Base-by-base conservation (phyloP, 2,113 vertebrate species). In the Castor canadensis region DNA sequence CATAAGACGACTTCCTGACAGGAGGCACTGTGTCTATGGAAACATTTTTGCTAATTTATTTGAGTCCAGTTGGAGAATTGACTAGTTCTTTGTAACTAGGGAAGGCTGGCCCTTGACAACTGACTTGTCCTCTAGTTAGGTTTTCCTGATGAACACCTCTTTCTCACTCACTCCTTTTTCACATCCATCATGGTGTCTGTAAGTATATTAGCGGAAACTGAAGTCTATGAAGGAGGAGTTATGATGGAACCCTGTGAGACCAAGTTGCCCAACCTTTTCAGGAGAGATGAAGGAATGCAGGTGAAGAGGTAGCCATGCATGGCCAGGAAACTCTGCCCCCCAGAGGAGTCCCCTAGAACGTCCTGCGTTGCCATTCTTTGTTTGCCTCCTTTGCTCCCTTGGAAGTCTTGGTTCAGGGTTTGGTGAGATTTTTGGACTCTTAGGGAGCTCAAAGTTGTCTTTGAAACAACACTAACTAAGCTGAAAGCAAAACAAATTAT, bases 1-100 rank as follows among this genome's bases (percentile, higher is more conserved):
- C 81, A 86, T 95, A 77, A 87, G 87, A 91, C 89, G 73, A 79
- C 93, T 95, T 95, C 88, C 95, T 94, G 32, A 87, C 93, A 87
- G 67, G 52, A 89, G 62, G 91, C 17, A 38, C 32, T 77, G 28
- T 76, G 69, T 95, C 90, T 80, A 9, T 75, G 71, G 88, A 94
- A 66, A 89, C 40, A 56, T 40, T 84, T 89, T 66, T 81, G 45
- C 79, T 96, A 90, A 89, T 88, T 95, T 85, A 62, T 91, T 91
- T 83, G 82, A 86, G 30, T 89, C 16, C 16, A 40, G 81, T 88
- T 80, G 47, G 56, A 91, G 72, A 91, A 87, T 38, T 83, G 79
- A 66, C 73, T 30, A 69, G 56, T 93, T 96, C 64, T 47, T 66
- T 52, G 45, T 56, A 77, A 90, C 35, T 10, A 28, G 9, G 71